These are phyloP conservation scores for Dermatemys mawii DNA, from an alignment of 2,113 vertebrate species.

Conservation along the genomic window DNA sequence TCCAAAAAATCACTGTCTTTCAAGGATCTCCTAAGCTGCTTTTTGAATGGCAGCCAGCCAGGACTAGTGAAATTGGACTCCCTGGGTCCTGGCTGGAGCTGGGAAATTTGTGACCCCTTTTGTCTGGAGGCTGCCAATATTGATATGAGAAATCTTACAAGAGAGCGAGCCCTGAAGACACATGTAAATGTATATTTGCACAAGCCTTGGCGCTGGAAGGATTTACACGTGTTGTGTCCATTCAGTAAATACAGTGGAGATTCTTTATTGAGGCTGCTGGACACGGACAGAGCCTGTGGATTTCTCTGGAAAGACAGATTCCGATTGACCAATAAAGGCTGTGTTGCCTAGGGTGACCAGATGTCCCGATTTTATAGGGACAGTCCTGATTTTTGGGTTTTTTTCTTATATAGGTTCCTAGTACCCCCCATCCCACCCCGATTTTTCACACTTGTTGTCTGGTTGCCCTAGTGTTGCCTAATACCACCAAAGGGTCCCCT, in stretches of 20 bases:
- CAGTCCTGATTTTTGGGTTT: too few relatives aligned
- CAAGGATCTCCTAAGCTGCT: neutral
- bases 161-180: too few relatives aligned
- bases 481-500: neutral
- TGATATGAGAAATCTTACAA: neutral
- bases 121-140: neutral
- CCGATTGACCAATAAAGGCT: neutral
- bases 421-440: too few relatives aligned
- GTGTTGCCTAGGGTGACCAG: neutral
- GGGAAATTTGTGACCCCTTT: neutral
- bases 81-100: neutral
- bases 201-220: neutral
- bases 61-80: neutral
- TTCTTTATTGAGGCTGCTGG: neutral
- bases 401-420: too few relatives aligned
- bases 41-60: neutral
- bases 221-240: neutral
- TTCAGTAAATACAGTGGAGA: neutral
- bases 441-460: too few relatives aligned
- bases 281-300: neutral
- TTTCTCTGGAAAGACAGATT: neutral
- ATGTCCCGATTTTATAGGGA: too few relatives aligned
- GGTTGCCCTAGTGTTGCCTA: neutral
- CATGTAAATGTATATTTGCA: neutral
- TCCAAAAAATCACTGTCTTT: neutral